Base-by-base conservation (phyloP, 2,888 invertebrate species). In the Abscondita cerata region DNA sequence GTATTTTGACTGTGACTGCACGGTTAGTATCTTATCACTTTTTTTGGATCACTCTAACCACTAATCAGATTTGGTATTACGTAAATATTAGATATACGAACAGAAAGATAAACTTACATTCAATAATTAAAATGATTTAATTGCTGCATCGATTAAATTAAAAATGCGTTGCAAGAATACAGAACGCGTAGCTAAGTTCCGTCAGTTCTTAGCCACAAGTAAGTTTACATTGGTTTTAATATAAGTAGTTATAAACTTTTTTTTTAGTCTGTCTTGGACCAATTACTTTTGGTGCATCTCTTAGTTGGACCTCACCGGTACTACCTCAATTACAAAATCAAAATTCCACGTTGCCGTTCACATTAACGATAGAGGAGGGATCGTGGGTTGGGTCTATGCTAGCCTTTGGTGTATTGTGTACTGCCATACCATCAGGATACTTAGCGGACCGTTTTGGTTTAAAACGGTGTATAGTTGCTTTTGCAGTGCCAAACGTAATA, bases 271-370 rank as follows among this genome's bases (percentile, higher is more conserved):
- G 89, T 0, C 80, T 90, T 31, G 86, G 88, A 25, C 88, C 90
- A 0, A 83, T 90, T 2, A 84, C 86, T 6, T 89, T 87, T 0
- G 91, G 91, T 15, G 87, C 87, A 0, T 87, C 87, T 15, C 77
- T 91, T 11, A 89, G 90, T 1, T 93, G 91, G 90, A 89, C 91
- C 0, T 88, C 92, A 0, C 91, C 92, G 1, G 89, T 90, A 0
- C 75, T 91, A 13, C 86, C 87, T 0, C 86, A 88, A 69, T 76
- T 89, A 25, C 73, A 72, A 65, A 34, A 54, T 13, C 33, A 40
- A 33, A 59, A 68, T 19, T 51, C 67, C 33, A 18, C 65, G 40
- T 59, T 77, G 63, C 64, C 77, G 66, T 9, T 76, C 51, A 71
- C 75, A 13, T 62, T 79, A 1, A 79, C 78, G 1, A 57, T 70